Base-by-base conservation (phyloP, 1,140 invertebrate species). In the Lerema accius region DNA sequence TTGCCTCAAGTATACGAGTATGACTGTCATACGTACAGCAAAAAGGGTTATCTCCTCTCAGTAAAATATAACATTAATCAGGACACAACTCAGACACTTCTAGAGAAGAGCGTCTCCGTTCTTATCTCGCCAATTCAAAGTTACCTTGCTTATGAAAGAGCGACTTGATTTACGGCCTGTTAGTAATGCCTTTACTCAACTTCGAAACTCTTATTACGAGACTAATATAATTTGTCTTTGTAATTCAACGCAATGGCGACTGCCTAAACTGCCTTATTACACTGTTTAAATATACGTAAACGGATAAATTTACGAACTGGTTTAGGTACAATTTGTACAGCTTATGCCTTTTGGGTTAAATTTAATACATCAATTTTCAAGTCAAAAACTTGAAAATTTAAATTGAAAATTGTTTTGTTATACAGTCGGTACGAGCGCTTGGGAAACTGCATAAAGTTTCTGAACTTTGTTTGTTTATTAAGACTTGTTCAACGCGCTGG, bases 361-460 rank as follows among this genome's bases (percentile, higher is more conserved):
- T 58, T 58, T 45, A 46, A 58, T 46, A 46, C 13, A 17, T 11
- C 26, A 58, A 45, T 58, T 28, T 19, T 56, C 19, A 9, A 43
- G 53, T 32, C 23, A 42, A 56, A 56, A 45, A 56, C 40, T 56
- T 45, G 9, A 45, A 56, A 56, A 43, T 32, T 56, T 56, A n/a
- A 45, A 56, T 45, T 56, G 53, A 43, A 56, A 56, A 56, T 56
- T 56, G 53, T 56, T 56, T 56, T 56, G 53, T 56, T 56, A 56
- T 56, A 56, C 40, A 55, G n/a, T n/a, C n/a, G n/a, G n/a, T n/a
- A n/a, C n/a, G n/a, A 55, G 50, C 53, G 53, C 53, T 32, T 32
- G 53, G 19, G 40, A n/a, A n/a, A n/a, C n/a, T n/a, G n/a, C n/a
- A n/a, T n/a, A 56, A 56, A 56, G 40, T 43, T 56, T 4, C 53